Evolutionary conservation across 2,888 invertebrate genomes (phyloP), one percentile per base, ranked within the genome.

Genomic region (Synergus itoensis): DNA sequence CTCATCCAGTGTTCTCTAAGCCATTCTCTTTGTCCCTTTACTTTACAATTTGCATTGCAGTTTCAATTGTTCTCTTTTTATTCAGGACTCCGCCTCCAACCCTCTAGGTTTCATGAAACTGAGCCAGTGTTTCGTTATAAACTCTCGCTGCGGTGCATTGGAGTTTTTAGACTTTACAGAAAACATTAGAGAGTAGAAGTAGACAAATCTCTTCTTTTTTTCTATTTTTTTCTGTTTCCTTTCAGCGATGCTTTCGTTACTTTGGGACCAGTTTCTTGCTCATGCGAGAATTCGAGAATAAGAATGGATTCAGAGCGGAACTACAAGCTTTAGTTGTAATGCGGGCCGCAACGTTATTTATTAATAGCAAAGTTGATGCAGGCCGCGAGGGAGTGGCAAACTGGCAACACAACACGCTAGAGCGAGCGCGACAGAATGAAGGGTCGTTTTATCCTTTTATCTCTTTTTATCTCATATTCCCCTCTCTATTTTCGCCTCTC

Each of bases 321-420:
- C 84, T 83, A 81, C 79, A 77, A 79, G 84, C 81, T 89, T 88
- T 83, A 84, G 85, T 84, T 86, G 86, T 87, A 85, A 89, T 80
- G 86, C 85, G 85, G 85, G 84, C 87, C 84, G 84, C 85, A 85
- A 82, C 81, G 82, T 90, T 90, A 90, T 90, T 90, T 90, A 90
- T 90, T 90, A 90, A 90, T 90, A 90, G 90, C 88, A 86, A 88
- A 87, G 86, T 86, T 83, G 84, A 86, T 84, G 85, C 86, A 86
- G 85, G 79, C 82, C 79, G 79, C 83, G 83, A 88, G 89, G 89
- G 89, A 90, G 90, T 89, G 89, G 87, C 82, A 80, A 81, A 90
- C 89, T 89, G 89, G 87, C 81, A 81, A 80, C 82, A 78, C 82
- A 84, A 86, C 84, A 87, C 84, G 87, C 85, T 87, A 86, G 87